Base-by-base conservation (phyloP, 1,140 invertebrate genomes). In the Dendrolimus punctatus region DNA sequence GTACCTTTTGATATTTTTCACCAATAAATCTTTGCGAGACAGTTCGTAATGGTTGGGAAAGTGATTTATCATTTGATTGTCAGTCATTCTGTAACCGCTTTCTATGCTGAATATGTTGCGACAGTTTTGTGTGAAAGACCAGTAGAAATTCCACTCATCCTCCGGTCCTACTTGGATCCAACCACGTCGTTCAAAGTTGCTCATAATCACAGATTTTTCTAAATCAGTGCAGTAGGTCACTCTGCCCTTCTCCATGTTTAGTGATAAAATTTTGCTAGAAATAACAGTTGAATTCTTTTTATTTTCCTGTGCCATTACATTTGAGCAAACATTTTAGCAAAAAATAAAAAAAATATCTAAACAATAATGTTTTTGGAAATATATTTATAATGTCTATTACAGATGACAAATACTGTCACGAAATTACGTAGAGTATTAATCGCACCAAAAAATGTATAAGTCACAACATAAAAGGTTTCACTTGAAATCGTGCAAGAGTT, bases 141-240 rank as follows among this genome's bases (percentile, higher is more conserved):
- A 99, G 82, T 98, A 99, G 79, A 98, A 96, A 79, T 99, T 97
- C 96, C 97, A 99, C 66, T 98, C 96, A 74, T 98, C 96, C 58
- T 98, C 96, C 0, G 95, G 92, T 6, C 91, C 92, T 7, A 98
- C 97, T 88, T 96, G 94, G 36, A 91, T 88, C 97, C 97, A 99
- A 5, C 96, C 96, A 60, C 96, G 87, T 76, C 96, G 95, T 71
- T 98, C 95, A 78, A 98, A 98, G 85, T 98, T 98, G 60, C 94
- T 94, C 39, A 96, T 91, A 49, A 98, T 90, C 2, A 98, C 96
- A n/a, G 96, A 98, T 83, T 98, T 98, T 66, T 98, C 96, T 73
- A 97, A 90, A 80, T 98, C 96, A 39, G 95, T 95, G 68, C 95
- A 97, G 87, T 97, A 95, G 96, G 43, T 92, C 8, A 79, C 75